phyloP scores from a whole-genome alignment of 1,140 invertebrate species.

The Drosophila lowei region DNA sequence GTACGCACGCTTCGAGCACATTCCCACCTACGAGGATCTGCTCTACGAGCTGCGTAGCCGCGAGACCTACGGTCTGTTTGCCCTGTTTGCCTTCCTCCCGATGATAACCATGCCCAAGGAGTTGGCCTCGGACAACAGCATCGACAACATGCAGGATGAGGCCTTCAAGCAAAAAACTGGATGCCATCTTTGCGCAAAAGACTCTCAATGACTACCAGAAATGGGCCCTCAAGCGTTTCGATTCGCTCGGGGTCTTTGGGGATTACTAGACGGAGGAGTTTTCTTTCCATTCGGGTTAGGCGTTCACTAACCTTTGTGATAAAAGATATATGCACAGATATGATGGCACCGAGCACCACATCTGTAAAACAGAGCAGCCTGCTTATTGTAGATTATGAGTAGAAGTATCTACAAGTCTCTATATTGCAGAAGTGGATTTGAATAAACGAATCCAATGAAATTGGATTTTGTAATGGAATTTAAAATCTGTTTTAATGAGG shows the following conservation, averaged over 20 bases:
- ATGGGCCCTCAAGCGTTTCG: slow-evolving; percentile 60
- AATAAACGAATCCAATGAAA: slow-evolving; percentile 38
- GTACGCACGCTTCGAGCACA: slow-evolving; percentile 73
- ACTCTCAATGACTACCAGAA: slow-evolving; percentile 59
- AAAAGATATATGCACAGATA: neutral
- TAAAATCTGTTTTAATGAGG: neutral
- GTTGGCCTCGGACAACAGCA: slow-evolving; percentile 58
- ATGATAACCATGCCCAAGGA: slow-evolving; percentile 71
- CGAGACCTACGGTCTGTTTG: slow-evolving; percentile 73
- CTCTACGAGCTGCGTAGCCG: slow-evolving; percentile 67
- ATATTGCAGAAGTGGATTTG: slow-evolving; percentile 30
- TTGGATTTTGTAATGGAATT: too few relatives aligned
- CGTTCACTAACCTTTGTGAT: slow-evolving; percentile 15
- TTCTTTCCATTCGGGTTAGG: neutral
- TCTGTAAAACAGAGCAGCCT: neutral
- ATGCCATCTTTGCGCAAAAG: slow-evolving; percentile 57
- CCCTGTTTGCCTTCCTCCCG: slow-evolving; percentile 66
- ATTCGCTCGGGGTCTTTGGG: slow-evolving; percentile 65
- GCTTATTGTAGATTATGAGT: neutral
- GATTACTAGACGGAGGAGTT: slow-evolving; percentile 46
- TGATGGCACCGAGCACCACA: neutral
- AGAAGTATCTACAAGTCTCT: neutral
- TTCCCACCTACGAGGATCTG: slow-evolving; percentile 83
- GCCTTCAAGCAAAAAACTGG: slow-evolving; percentile 54
- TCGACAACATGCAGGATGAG: slow-evolving; percentile 67